A percentile compares a stretch with the other conserved stretches of the same genome.
Evolutionary conservation across 1,140 invertebrate genomes (phyloP).

Genomic region (Papilio aristodemus): DNA sequence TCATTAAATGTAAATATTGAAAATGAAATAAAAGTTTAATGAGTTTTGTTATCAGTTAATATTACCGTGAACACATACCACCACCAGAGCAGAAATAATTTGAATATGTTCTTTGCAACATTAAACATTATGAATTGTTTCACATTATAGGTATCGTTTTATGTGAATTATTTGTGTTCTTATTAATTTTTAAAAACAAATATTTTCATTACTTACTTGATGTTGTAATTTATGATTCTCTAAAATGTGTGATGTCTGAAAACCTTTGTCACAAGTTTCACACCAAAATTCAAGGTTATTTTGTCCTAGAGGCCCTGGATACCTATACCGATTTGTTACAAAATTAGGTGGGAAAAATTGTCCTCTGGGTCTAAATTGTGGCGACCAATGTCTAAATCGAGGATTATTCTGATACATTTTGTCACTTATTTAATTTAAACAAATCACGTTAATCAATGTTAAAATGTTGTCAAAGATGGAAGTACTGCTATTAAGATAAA

Average conservation of each 20-base stretch:
- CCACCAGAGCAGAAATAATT: no score
- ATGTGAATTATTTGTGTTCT: no score
- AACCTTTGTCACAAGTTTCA: conserved; percentile 88
- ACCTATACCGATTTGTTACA: neutral
- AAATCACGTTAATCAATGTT: neutral
- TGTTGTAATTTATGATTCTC: conserved; percentile 86
- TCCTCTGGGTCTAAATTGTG: conserved; percentile 9
- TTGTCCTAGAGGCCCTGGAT: neutral
- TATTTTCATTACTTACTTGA: conserved; percentile 68
- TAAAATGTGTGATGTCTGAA: conserved; percentile 81
- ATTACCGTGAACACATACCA: no score
- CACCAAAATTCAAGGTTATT: conserved; percentile 80
- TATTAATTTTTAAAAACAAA: no score
- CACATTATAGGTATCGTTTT: no score
- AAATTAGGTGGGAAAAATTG: conserved; percentile 20
- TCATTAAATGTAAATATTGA: no score
- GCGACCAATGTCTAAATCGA: conserved; percentile 26
- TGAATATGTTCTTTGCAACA: neutral
- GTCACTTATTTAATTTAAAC: neutral
- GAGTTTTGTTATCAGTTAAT: no score
- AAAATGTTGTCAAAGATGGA: neutral
- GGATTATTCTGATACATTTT: conserved; percentile 27
- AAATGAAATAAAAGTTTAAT: no score
- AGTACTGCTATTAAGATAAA: neutral
- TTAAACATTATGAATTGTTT: neutral